phyloP scores from a whole-genome alignment of 2,113 vertebrate species.

The Pitta sordida region DNA sequence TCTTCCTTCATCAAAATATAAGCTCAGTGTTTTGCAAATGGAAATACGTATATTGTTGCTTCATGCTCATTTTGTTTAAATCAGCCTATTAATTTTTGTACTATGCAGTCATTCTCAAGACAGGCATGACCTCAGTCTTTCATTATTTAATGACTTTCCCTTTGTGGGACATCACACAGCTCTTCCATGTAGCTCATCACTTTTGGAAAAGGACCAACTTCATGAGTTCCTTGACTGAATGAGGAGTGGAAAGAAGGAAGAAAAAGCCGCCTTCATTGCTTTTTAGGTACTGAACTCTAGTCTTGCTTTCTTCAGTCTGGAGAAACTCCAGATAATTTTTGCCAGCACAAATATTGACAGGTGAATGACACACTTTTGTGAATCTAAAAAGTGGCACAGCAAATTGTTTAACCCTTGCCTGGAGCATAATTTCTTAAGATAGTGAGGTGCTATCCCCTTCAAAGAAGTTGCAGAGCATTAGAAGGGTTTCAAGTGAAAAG shows the following conservation, averaged over 20 bases:
- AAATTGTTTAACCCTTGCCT: not conserved
- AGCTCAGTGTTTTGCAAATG: not conserved
- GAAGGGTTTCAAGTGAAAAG: not conserved
- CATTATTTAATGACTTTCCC: conserved; percentile 26
- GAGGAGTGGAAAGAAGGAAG: not conserved
- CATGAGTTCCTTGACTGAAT: not conserved
- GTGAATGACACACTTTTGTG: not conserved
- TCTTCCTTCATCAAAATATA: not conserved
- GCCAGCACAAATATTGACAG: not conserved
- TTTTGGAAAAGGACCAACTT: conserved; percentile 20
- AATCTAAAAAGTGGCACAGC: not conserved
- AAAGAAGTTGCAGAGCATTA: not conserved
- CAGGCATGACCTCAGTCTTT: conserved; percentile 23
- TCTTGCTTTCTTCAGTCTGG: not conserved
- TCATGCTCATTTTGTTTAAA: not conserved
- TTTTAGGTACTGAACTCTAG: not conserved
- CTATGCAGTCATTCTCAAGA: conserved; percentile 18
- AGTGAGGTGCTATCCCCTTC: not conserved
- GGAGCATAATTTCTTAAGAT: not conserved
- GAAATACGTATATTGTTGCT: not conserved
- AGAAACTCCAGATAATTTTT: not conserved
- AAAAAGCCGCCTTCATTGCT: not conserved
- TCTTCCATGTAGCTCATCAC: conserved; percentile 46
- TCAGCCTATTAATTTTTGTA: conserved; percentile 3
- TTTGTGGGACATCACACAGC: not conserved